These are phyloP conservation scores for Trichogramma evanescens DNA, from an alignment of 2,888 invertebrate genomes.

Conservation along the genomic window DNA sequence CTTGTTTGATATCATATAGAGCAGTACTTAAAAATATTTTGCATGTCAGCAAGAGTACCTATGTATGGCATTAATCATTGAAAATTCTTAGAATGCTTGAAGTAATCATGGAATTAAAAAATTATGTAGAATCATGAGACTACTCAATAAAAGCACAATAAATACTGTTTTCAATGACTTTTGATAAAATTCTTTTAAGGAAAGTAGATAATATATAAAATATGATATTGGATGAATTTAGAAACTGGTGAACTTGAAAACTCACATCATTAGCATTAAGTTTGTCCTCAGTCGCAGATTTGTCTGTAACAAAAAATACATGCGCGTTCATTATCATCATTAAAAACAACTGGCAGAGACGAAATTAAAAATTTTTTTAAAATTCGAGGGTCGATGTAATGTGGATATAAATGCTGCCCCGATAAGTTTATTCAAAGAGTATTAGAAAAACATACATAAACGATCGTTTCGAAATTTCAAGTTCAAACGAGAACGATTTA, in stretches of 20 bases:
- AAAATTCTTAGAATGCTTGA: background rate
- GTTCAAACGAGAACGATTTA: too few relatives aligned
- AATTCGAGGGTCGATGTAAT: too few relatives aligned
- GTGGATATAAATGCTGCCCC: too few relatives aligned
- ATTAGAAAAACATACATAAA: too few relatives aligned
- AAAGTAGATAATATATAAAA: background rate
- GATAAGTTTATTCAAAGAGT: too few relatives aligned
- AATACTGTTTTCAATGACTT: background rate
- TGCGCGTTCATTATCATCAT: background rate
- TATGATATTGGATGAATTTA: background rate
- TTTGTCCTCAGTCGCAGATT: slow-evolving; percentile 55
- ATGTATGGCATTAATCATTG: background rate
- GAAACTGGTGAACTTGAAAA: slow-evolving; percentile 30
- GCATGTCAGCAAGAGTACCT: too few relatives aligned
- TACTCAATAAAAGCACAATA: background rate
- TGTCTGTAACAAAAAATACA: slow-evolving; percentile 48
- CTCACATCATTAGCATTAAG: slow-evolving; percentile 59
- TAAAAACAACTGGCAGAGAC: too few relatives aligned
- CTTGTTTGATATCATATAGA: too few relatives aligned
- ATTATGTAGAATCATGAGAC: background rate
- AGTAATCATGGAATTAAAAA: background rate
- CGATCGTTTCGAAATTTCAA: too few relatives aligned
- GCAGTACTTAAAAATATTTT: too few relatives aligned
- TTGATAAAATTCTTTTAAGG: background rate
- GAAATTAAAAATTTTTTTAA: too few relatives aligned